These are phyloP conservation scores for Laothoe populi DNA, from an alignment of 2,888 invertebrate species.

Conservation along the genomic window DNA sequence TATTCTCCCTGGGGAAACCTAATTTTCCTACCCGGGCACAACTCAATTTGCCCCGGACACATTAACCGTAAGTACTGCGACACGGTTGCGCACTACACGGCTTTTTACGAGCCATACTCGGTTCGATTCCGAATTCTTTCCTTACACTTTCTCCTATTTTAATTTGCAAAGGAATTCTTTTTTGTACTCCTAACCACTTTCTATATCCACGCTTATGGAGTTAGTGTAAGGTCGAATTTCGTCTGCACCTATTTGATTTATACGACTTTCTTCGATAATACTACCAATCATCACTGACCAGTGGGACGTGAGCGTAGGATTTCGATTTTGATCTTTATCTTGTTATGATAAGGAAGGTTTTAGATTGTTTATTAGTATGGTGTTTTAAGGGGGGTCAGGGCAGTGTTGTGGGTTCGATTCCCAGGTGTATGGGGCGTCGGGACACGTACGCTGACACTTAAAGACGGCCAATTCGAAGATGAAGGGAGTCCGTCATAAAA, in stretches of 20 bases:
- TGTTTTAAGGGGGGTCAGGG: constrained; percentile 70
- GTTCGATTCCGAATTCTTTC: constrained; percentile 63
- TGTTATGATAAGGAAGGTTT: constrained; percentile 44
- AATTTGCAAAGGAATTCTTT: constrained; percentile 73
- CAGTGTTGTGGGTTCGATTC: constrained; percentile 83
- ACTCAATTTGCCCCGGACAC: constrained; percentile 82
- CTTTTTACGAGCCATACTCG: constrained; percentile 72
- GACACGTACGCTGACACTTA: constrained; percentile 81
- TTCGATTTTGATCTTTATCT: constrained; percentile 44
- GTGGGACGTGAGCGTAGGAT: constrained; percentile 29
- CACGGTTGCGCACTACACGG: constrained; percentile 71
- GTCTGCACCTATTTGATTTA: constrained; percentile 29
- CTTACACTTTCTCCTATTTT: constrained; percentile 70
- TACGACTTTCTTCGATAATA: constrained; percentile 44
- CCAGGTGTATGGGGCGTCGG: constrained; percentile 80
- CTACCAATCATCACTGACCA: constrained; percentile 78
- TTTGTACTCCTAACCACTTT: constrained; percentile 36
- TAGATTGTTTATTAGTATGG: constrained; percentile 39
- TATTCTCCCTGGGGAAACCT: constrained; percentile 65
- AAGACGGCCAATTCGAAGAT: constrained; percentile 78
- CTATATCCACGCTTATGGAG: constrained; percentile 34
- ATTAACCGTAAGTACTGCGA: constrained; percentile 80
- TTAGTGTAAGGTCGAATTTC: constrained; percentile 44
- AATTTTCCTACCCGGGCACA: constrained; percentile 75
- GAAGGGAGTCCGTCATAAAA: constrained; percentile 84